Percentiles rank a stretch among this genome's conserved stretches.
Evolutionary conservation across 2,797 vertebrate species (phyloP).

Genomic region (Phrynocephalus guinanensis): DNA sequence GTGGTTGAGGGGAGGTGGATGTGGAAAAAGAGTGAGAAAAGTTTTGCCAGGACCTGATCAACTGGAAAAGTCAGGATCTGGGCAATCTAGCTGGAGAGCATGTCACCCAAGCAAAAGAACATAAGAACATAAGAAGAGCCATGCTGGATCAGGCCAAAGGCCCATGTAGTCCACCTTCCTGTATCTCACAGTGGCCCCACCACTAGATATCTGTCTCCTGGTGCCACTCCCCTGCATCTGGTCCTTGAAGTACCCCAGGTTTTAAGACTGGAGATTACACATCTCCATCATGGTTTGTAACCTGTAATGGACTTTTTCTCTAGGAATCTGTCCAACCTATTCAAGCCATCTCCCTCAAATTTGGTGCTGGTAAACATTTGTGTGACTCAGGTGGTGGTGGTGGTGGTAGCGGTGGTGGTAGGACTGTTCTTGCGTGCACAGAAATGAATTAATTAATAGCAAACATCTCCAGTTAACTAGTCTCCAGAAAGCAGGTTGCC

Average conservation of each 20-base stretch:
- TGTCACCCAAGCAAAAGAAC: constrained; percentile 28
- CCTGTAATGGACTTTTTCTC: too few relatives aligned
- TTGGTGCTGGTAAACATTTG: neutral
- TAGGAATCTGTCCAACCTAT: neutral
- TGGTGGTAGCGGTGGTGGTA: too few relatives aligned
- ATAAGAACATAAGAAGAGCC: too few relatives aligned
- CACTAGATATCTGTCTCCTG: too few relatives aligned
- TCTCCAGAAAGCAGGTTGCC: neutral
- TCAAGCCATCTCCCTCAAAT: neutral
- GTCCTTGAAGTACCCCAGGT: too few relatives aligned
- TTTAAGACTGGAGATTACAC: too few relatives aligned
- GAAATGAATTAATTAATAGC: neutral
- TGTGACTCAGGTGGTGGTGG: neutral
- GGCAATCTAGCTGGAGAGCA: neutral
- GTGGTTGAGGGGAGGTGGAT: constrained; percentile 68
- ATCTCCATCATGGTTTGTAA: too few relatives aligned
- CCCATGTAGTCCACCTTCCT: too few relatives aligned
- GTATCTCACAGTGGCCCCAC: too few relatives aligned
- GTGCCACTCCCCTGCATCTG: too few relatives aligned
- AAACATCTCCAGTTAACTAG: neutral
- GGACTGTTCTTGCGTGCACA: neutral
- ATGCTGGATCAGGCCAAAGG: too few relatives aligned
- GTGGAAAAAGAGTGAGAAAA: constrained; percentile 75
- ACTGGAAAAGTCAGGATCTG: constrained; percentile 45
- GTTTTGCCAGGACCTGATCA: constrained; percentile 70